Evolutionary conservation across 1,140 invertebrate species (phyloP), one percentile per base, ranked within the genome.

Genomic region (Anthonomus grandis): DNA sequence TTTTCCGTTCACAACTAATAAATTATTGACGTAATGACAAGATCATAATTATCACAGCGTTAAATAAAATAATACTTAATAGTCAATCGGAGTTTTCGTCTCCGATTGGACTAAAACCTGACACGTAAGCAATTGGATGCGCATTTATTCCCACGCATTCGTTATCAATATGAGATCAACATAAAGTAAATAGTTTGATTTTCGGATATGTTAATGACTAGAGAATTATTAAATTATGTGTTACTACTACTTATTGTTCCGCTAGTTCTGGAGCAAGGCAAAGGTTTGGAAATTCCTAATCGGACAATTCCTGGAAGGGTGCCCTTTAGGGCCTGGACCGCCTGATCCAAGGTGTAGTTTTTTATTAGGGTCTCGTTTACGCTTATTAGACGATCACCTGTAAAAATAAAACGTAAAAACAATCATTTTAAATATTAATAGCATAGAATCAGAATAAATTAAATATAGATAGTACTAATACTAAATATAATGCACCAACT

Each of bases 291-390:
- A 22, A 93, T 86, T 25, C 91, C 92, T 37, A 97, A 86, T 31
- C 78, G 79, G 0, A 96, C 94, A 18, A 81, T 75, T 4, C 94
- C 94, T 61, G 84, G 81, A 4, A 88, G 85, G 49, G 93, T 92
- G 37, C 86, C 86, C 76, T 94, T 91, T 21, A 95, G 74, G 10
- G 90, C 89, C 69, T 93, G 86, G 21, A 97, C 94, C 18, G 95
- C 93, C 74, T 91, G 84, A 69, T 96, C 92, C 38, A 97, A 75
- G 0, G 86, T 90, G 4, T 90, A 89, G 75, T 94, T 92, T 62
- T 91, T 90, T 39, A 97, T 82, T 72, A 84, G 83, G 54, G 83
- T 83, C 57, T 24, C 38, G 21, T 57, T 57, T 12, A 57, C 55
- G 21, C 55, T 90, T 87, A 73, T 95, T 95, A 17, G 96, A 91